Evolutionary conservation across 1,140 invertebrate species (phyloP).

Genomic region (Papilio xuthus): DNA sequence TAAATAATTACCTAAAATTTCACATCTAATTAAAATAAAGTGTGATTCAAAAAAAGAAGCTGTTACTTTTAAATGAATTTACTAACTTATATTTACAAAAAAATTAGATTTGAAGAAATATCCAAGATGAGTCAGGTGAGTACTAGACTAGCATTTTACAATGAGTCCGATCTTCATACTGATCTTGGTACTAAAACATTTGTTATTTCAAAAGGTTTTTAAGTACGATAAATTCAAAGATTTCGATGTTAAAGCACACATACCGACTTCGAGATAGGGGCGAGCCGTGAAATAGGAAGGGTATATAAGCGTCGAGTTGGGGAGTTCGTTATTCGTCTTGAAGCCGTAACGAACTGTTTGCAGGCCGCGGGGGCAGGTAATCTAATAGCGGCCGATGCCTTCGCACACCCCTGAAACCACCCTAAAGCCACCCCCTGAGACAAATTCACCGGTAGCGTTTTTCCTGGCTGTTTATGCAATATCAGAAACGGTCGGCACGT

Average conservation of each 20-base stretch:
- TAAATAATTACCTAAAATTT: too few relatives aligned
- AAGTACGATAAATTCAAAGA: neutral
- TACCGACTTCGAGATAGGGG: neutral
- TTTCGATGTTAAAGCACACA: constrained; percentile 13
- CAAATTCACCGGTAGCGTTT: constrained; percentile 54
- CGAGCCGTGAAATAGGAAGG: constrained; percentile 23
- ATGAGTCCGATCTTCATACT: neutral
- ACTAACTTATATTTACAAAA: too few relatives aligned
- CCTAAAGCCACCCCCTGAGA: constrained; percentile 2
- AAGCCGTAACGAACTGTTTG: constrained; percentile 67
- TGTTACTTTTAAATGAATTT: too few relatives aligned
- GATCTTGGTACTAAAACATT: neutral
- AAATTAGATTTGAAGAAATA: too few relatives aligned
- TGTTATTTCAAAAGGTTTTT: neutral
- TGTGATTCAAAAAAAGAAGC: too few relatives aligned
- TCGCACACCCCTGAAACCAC: constrained; percentile 31
- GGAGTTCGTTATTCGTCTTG: constrained; percentile 65
- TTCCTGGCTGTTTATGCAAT: constrained; percentile 65
- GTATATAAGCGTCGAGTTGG: constrained; percentile 42
- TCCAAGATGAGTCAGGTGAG: too few relatives aligned
- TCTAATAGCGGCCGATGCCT: constrained; percentile 52
- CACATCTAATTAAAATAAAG: too few relatives aligned
- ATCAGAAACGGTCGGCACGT: constrained; percentile 61
- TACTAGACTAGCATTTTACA: too few relatives aligned
- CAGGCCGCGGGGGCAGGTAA: constrained; percentile 67